A percentile compares a stretch with the other conserved stretches of the same genome.
Conservation (phyloP, 2,797 vertebrate species). For the Chaetophractus vellerosus region DNA sequence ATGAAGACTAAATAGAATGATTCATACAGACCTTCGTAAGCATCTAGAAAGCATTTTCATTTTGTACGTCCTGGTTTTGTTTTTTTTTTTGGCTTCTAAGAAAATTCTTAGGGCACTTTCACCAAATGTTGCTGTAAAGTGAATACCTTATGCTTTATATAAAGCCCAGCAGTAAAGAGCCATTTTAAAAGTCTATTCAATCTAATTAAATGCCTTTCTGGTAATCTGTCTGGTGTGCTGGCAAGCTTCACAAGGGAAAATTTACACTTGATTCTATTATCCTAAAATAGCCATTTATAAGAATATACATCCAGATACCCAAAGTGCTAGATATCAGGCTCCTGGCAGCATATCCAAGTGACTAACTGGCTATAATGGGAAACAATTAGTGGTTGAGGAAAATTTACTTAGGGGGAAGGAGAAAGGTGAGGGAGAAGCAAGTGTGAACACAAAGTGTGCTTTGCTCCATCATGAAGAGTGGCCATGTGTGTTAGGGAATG, state of each 20-base stretch:
- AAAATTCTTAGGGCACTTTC: conserved; percentile 9
- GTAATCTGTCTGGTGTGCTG: not conserved
- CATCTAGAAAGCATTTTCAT: conserved; percentile 24
- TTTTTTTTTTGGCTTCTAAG: not conserved
- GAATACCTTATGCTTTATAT: not conserved
- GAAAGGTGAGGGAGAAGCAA: not conserved
- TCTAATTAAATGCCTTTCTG: conserved; percentile 9
- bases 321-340: not conserved
- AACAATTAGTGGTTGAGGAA: not conserved
- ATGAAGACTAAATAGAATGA: not conserved
- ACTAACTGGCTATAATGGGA: not conserved
- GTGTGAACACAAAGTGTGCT: not conserved
- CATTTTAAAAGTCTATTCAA: conserved; percentile 14
- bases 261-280: not conserved
- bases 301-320: not conserved
- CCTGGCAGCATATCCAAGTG: not conserved
- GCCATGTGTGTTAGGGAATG: accelerated
- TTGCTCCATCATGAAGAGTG: accelerated
- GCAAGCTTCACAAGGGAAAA: not conserved
- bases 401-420: not conserved
- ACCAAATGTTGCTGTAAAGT: not conserved
- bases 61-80: not conserved
- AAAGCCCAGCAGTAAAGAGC: not conserved
- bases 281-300: not conserved
- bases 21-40: conserved; percentile 10